phyloP scores from a whole-genome alignment of 1,140 invertebrate genomes.

The Ceratosolen solmsi region DNA sequence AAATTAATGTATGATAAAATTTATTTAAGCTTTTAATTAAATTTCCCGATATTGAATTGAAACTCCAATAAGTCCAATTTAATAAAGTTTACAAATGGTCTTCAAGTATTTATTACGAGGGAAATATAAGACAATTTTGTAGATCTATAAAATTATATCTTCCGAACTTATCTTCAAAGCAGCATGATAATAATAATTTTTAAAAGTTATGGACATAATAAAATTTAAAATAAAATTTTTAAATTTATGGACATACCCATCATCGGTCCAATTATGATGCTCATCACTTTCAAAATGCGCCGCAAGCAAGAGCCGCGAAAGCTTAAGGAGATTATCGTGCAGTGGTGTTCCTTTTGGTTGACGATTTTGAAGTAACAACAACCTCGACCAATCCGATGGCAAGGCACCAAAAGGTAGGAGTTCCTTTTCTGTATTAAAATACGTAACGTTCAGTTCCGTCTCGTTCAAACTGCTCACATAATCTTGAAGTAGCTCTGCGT shows the following conservation, averaged over 20 bases:
- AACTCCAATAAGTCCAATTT: too few relatives aligned
- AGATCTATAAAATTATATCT: too few relatives aligned
- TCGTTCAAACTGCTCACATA: constrained; percentile 20
- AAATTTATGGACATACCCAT: background rate
- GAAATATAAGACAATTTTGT: too few relatives aligned
- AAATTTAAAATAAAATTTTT: too few relatives aligned
- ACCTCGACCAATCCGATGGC: constrained; percentile 57
- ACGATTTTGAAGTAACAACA: constrained; percentile 53
- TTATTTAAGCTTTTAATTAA: too few relatives aligned
- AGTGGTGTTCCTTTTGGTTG: constrained; percentile 54
- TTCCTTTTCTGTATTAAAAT: background rate
- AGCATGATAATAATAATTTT: too few relatives aligned
- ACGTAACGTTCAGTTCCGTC: background rate
- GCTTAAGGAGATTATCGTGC: constrained; percentile 51
- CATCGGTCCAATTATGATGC: background rate
- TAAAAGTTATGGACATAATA: too few relatives aligned
- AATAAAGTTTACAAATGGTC: too few relatives aligned
- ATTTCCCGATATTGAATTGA: too few relatives aligned
- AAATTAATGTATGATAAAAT: too few relatives aligned
- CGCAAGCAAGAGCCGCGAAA: constrained; percentile 55
- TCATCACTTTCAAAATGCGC: constrained; percentile 54
- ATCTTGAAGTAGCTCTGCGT: constrained; percentile 17
- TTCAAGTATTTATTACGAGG: too few relatives aligned
- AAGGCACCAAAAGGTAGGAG: constrained; percentile 56
- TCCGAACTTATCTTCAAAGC: too few relatives aligned